These are phyloP conservation scores for Meles meles DNA, from an alignment of 2,113 vertebrate species.

Conservation along the genomic window DNA sequence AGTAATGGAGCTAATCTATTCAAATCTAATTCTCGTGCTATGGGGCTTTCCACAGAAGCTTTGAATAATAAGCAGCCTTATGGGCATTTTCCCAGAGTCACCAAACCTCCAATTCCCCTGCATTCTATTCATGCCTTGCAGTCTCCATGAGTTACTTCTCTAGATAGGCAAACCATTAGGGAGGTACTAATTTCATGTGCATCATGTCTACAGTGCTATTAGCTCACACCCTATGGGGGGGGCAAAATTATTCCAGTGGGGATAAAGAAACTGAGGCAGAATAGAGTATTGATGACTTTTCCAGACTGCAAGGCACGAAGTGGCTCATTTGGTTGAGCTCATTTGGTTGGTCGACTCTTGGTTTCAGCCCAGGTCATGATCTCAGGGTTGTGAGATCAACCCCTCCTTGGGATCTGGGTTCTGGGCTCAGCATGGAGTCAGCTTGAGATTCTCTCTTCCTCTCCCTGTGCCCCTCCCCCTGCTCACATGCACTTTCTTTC, in stretches of 20 bases:
- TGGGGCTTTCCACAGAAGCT: not conserved
- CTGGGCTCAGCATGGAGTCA: not conserved
- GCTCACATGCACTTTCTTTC: not conserved
- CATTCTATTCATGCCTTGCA: not conserved
- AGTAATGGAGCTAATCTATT: not conserved
- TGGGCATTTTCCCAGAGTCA: not conserved
- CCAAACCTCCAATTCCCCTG: not conserved
- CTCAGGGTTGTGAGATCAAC: not conserved
- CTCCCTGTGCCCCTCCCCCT: not conserved
- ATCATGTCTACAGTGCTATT: not conserved
- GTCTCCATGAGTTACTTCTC: not conserved
- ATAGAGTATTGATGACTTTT: not conserved
- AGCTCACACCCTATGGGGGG: not conserved
- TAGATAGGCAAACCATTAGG: conserved; percentile 22
- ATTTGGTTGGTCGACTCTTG: no score
- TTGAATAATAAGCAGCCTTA: not conserved
- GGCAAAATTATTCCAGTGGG: not conserved
- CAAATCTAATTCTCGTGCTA: not conserved
- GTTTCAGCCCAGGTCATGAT: not conserved
- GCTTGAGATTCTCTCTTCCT: not conserved
- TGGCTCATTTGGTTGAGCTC: not conserved
- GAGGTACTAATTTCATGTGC: conserved; percentile 31
- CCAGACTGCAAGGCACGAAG: not conserved
- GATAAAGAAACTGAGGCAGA: not conserved
- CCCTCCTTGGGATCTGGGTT: not conserved